Base-by-base conservation (phyloP, 2,797 vertebrate genomes). In the Hydrophis major region DNA sequence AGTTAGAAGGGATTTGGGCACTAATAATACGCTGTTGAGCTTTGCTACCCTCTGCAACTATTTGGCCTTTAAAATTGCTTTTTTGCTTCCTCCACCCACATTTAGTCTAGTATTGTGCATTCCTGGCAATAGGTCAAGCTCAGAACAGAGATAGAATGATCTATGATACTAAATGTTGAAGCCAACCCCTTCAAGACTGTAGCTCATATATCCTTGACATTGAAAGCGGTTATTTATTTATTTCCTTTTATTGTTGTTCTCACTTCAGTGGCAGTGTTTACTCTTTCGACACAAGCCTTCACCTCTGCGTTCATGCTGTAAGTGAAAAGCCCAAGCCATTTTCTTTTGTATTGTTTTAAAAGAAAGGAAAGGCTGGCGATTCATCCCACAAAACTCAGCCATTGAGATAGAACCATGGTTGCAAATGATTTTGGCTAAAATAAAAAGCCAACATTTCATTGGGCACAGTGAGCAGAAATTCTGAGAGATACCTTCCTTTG, bases 231-330 rank as follows among this genome's bases (percentile, higher is more conserved):
- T 88, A 53, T 89, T 16, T 90, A 22, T 87, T 69, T 90, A 0
- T 2, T 93, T 94, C 89, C 93, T 95, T 96, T 95, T 95, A 92
- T 93, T 95, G 22, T 66, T 90, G 92, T 94, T 93, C 93, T 96
- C 47, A 88, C 88, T 96, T 96, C 87, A 88, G 25, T 92, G 47
- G 91, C 47, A 55, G 32, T 4, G 1, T 66, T 96, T 95, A 95
- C 93, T 50, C 93, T 94, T 92, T 61, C 57, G 27, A 90, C 94
- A 78, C 90, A 95, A 83, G 94, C 90, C 96, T 94, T 91, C 83
- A 93, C 20, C 6, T 95, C 90, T 86, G 92, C 89, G 59, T 94
- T 91, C 89, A 90, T 93, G 92, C 90, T 88, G 94, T 69, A 91
- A 94, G 95, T 11, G 28, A 5, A 60, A 47, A 42, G 37, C 20